Evolutionary conservation across 1,140 invertebrate species (phyloP).

Genomic region (Drosophila pectinifera): DNA sequence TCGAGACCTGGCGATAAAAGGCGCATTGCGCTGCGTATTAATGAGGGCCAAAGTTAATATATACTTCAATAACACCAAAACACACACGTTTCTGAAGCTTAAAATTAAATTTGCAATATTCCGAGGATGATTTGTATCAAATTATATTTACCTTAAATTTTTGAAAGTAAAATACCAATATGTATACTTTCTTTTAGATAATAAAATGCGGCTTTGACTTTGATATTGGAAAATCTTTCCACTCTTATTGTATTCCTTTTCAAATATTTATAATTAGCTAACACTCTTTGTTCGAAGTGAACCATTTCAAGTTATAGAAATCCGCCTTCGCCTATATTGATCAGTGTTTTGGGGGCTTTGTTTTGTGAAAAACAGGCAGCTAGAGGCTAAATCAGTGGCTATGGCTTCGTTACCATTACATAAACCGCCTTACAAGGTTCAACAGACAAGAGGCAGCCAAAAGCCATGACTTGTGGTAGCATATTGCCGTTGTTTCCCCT

Average conservation of each 20-base stretch:
- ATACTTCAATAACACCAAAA: not conserved
- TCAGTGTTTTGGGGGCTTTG: conserved; percentile 32
- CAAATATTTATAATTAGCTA: not conserved
- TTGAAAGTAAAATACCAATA: too few species aligned
- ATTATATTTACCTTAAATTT: not conserved
- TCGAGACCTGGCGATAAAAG: conserved; percentile 47
- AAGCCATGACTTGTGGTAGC: conserved; percentile 64
- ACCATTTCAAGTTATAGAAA: conserved; percentile 8
- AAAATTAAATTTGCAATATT: not conserved
- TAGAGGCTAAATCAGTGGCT: conserved; percentile 30
- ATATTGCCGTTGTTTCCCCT: conserved; percentile 58
- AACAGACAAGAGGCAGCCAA: conserved; percentile 51
- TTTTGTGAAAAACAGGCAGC: conserved; percentile 25
- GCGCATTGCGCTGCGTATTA: conserved; percentile 56
- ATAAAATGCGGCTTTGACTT: too few species aligned
- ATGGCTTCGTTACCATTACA: conserved; percentile 56
- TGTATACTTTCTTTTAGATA: too few species aligned
- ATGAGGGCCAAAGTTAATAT: conserved; percentile 30
- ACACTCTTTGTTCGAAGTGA: not conserved
- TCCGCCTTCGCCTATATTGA: conserved; percentile 25
- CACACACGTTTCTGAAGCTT: not conserved
- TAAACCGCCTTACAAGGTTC: conserved; percentile 65
- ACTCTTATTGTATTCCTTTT: not conserved
- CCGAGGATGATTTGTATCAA: too few species aligned
- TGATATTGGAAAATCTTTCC: not conserved